These are phyloP conservation scores for Oscheius myriophilus DNA, from an alignment of 2,888 invertebrate genomes.

Conservation along the genomic window DNA sequence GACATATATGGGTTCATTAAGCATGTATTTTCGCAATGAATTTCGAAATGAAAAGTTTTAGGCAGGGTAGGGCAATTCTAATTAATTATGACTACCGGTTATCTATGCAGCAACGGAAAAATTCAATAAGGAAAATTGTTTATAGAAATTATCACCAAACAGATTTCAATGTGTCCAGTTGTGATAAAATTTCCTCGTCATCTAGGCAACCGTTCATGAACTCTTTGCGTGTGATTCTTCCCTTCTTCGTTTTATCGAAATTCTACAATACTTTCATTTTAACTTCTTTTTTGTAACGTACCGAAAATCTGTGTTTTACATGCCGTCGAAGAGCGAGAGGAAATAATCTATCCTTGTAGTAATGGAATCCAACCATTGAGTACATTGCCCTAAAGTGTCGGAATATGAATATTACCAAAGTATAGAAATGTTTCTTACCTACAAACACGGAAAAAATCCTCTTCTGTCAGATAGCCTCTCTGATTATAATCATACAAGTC, in stretches of 20 bases:
- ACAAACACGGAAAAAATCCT: conserved; percentile 35
- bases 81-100: too few species aligned
- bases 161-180: conserved; percentile 30
- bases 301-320: conserved; percentile 36
- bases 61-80: too few species aligned
- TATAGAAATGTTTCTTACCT: too few species aligned
- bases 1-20: too few species aligned
- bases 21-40: too few species aligned
- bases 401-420: neutral
- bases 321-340: conserved; percentile 29
- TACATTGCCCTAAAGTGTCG: conserved; percentile 35
- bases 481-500: conserved; percentile 35
- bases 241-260: conserved; percentile 34
- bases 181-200: conserved; percentile 29
- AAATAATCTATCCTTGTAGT: conserved; percentile 34
- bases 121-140: too few species aligned
- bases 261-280: conserved; percentile 27
- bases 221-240: conserved; percentile 36
- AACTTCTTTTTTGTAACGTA: neutral
- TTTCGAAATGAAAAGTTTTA: too few species aligned
- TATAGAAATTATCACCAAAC: conserved; percentile 29
- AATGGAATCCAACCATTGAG: conserved; percentile 35
- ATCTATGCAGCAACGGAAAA: too few species aligned
- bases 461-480: conserved; percentile 37
- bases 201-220: conserved; percentile 34